phyloP scores from a whole-genome alignment of 2,888 invertebrate species.

The Meghimatium bilineatum region DNA sequence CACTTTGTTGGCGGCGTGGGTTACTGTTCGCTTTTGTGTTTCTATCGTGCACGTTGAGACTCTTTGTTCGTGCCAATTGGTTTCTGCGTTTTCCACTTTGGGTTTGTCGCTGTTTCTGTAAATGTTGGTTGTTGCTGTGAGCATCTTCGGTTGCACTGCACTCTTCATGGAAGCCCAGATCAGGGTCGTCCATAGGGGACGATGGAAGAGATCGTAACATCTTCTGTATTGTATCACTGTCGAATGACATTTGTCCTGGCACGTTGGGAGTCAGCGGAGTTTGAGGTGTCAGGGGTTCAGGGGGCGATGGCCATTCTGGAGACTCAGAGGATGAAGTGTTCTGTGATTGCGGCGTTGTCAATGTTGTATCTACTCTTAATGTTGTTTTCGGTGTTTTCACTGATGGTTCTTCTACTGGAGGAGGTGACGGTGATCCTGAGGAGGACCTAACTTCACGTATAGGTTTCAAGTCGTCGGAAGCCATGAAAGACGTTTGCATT shows the following conservation, averaged over 20 bases:
- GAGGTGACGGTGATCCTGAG: conserved; percentile 16
- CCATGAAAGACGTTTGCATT: conserved; percentile 30
- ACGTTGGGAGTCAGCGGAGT: conserved; percentile 70
- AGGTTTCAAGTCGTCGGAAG: not conserved
- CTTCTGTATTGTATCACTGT: conserved; percentile 91
- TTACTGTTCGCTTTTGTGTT: conserved; percentile 38
- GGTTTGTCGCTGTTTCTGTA: not conserved
- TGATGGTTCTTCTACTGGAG: conserved; percentile 14
- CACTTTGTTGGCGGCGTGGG: conserved; percentile 41
- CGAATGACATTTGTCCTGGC: conserved; percentile 79
- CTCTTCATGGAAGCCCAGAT: conserved; percentile 69
- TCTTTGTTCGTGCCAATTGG: conserved; percentile 56
- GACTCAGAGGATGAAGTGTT: conserved; percentile 77
- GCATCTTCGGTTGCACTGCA: conserved; percentile 40
- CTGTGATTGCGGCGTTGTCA: conserved; percentile 46
- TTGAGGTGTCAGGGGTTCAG: conserved; percentile 72
- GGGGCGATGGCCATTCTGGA: conserved; percentile 75
- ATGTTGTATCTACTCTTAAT: conserved; percentile 53
- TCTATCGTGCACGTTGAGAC: conserved; percentile 58
- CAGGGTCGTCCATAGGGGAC: conserved; percentile 63
- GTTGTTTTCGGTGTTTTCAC: conserved; percentile 35
- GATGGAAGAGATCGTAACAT: conserved; percentile 94
- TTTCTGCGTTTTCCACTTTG: conserved; percentile 35
- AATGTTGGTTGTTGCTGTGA: not conserved
- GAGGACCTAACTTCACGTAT: not conserved